Base-by-base conservation (phyloP, 2,797 vertebrate species). In the Rhinella marina region DNA sequence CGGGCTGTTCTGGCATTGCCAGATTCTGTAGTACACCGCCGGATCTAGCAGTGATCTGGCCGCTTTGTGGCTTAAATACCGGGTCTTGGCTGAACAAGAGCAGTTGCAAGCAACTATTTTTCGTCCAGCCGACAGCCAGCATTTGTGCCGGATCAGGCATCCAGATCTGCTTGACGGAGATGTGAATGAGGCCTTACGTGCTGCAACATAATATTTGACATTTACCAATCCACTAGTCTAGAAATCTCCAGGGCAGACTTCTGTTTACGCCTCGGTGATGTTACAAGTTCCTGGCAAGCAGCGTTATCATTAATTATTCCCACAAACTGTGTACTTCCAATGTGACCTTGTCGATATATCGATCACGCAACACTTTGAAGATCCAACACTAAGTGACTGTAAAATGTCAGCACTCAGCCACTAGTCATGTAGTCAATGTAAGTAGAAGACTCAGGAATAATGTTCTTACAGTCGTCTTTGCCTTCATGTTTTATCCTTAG, bases 401-500 rank as follows among this genome's bases (percentile, higher is more conserved):
- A 6, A 12, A 13, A 14, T 52, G 72, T 52, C 41, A n/a, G n/a
- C 11, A 23, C 14, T 75, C 23, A 16, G 50, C 48, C 73, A 75
- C n/a, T 75, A 75, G 50, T 73, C 29, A 41, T 29, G 14, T 32
- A 17, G 62, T 41, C 27, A 7, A 2, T 14, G 14, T 4, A 21
- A 21, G 7, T 19, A 32, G 72, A 32, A 70, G 14, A 17, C 1
- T 23, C 19, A 12, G 72, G 6, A 56, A 56, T 10, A 19, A 21
- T 70, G 8, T 8, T 86, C n/a, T 41, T 25, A 59, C 41, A n/a
- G 16, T 2, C 17, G 10, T 5, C n/a, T 41, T 66, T 66, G 9
- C 25, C 62, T 21, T 86, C 10, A 1, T 48, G 48, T 61, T 64
- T 62, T 76, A 11, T 75, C 66, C 75, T 70, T 48, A 88, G 87